These are phyloP conservation scores for Bubo scandiacus DNA, from an alignment of 2,113 vertebrate genomes.

Conservation along the genomic window DNA sequence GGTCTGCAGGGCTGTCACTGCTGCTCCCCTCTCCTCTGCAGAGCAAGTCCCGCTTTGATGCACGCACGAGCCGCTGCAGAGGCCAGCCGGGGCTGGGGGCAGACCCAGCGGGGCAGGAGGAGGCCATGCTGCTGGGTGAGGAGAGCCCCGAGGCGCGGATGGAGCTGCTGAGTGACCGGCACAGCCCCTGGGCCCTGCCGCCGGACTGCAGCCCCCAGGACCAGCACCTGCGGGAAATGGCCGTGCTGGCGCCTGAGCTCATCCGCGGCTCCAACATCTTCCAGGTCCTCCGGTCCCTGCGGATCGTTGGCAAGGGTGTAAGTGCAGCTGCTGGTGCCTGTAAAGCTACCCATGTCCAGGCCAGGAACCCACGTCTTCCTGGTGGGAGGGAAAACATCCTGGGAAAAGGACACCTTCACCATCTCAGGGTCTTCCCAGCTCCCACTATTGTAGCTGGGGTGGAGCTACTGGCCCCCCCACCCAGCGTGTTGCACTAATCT, in stretches of 20 bases:
- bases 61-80: rapidly evolving
- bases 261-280: conserved; percentile 46
- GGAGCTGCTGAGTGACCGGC: conserved; percentile 69
- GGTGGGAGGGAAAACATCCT: background rate
- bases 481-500: rapidly evolving
- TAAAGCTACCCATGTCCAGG: background rate
- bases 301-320: conserved; percentile 78
- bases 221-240: conserved; percentile 68
- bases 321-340: background rate
- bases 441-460: background rate
- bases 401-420: background rate
- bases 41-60: conserved; percentile 58
- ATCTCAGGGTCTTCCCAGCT: background rate
- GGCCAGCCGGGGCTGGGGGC: background rate
- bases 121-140: background rate
- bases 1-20: background rate
- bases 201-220: conserved; percentile 70
- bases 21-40: background rate
- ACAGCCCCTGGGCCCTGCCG: conserved; percentile 79
- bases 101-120: background rate
- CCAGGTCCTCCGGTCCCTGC: conserved; percentile 71
- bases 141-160: conserved; percentile 69
- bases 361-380: background rate
- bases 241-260: conserved; percentile 54
- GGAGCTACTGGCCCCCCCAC: background rate